Evolutionary conservation across 2,113 vertebrate genomes (phyloP), one percentile per base, ranked within the genome.

Genomic region (Isurus oxyrinchus): DNA sequence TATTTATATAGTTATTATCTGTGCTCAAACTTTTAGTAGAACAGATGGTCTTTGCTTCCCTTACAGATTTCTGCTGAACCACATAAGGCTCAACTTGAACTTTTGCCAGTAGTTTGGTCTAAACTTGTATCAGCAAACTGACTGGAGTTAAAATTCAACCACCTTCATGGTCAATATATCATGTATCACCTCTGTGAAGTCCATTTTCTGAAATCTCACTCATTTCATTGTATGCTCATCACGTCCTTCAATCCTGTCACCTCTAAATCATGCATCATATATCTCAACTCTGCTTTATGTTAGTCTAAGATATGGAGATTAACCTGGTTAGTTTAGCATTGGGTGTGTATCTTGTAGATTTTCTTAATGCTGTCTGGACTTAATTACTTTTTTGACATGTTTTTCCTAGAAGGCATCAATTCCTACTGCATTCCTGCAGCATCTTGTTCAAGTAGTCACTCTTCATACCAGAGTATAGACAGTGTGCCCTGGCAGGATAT

Each of bases 41-140:
- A 97, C 98, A 98, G 98, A 98, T 98, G 98, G 97, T 98, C 98
- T 97, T 95, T 98, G 97, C 98, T 98, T 98, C 97, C 97, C 98
- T 97, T 97, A 97, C 97, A 98, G 98, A 98, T 98, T 98, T 98
- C 98, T 97, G 97, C 98, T 97, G 97, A 98, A 98, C 98, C 98
- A 98, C 98, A 98, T 97, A 98, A 98, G 98, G 97, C 98, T 97
- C 96, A 97, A 97, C 98, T 97, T 98, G 98, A 98, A 98, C 98
- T 79, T 88, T 96, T 98, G 97, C 98, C 97, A 98, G 98, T 97
- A 97, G 97, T 59, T 95, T 19, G 27, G 53, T 88, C 59, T 96
- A 72, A 96, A 55, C 44, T 0, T 96, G 59, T 90, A 96, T 93
- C n/a, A 86, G 61, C 25, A 87, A 72, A 95, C 49, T 66, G 35